phyloP scores from a whole-genome alignment of 1,140 invertebrate species.

The Drosophila miranda region DNA sequence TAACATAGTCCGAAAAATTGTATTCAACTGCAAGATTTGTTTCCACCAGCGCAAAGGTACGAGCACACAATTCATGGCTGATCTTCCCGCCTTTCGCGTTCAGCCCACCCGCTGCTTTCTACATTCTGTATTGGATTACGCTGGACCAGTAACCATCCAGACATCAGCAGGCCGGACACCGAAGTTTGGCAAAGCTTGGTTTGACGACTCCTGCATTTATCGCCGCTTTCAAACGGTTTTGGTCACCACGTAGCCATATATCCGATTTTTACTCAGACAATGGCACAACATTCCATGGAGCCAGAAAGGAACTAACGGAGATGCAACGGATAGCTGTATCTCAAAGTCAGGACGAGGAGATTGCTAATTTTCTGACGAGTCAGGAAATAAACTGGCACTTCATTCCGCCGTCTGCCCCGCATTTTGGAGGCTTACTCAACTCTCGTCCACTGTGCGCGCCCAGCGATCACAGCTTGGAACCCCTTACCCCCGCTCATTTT shows the following conservation, averaged over 20 bases:
- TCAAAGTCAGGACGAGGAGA: no score
- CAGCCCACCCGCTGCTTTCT: no score
- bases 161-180: background rate
- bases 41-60: background rate
- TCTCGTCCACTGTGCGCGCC: no score
- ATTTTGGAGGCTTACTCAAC: no score
- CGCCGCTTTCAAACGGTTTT: slow-evolving; percentile 2
- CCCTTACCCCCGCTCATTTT: no score
- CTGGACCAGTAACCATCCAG: slow-evolving; percentile 2
- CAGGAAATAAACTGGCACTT: no score
- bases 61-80: background rate
- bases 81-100: background rate
- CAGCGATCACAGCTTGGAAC: no score
- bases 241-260: background rate
- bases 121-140: background rate
- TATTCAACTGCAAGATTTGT: slow-evolving; percentile 4
- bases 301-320: background rate
- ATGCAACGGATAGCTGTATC: no score
- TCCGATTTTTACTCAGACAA: slow-evolving; percentile 5
- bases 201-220: background rate
- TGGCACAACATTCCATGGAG: background rate
- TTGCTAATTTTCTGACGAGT: no score
- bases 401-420: no score
- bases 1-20: background rate
- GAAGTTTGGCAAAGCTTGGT: background rate